These are phyloP conservation scores for Drosophila falleni DNA, from an alignment of 2,888 invertebrate genomes.

Conservation along the genomic window DNA sequence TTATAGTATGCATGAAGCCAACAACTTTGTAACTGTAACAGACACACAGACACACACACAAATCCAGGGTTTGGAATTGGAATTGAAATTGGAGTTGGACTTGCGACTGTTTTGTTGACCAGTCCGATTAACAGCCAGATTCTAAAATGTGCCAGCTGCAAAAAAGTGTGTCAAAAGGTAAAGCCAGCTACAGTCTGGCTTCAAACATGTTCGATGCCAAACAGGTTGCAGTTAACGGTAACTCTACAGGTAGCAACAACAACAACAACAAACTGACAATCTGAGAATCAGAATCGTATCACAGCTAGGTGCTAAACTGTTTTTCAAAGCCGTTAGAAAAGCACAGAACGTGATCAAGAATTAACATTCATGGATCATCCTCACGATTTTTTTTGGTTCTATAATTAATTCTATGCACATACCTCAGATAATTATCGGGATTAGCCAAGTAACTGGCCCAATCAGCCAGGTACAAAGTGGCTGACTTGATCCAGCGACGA, in stretches of 20 bases:
- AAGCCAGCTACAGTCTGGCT: constrained; percentile 39
- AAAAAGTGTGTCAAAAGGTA: constrained; percentile 79
- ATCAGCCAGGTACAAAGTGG: constrained; percentile 91
- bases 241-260: constrained; percentile 40
- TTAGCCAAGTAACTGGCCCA: constrained; percentile 91
- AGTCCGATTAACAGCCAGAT: constrained; percentile 69
- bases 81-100: constrained; percentile 15
- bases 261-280: constrained; percentile 31
- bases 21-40: constrained; percentile 70
- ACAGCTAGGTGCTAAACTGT: constrained; percentile 69
- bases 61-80: constrained; percentile 38
- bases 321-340: constrained; percentile 58
- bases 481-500: constrained; percentile 92
- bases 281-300: constrained; percentile 56
- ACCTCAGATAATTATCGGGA: constrained; percentile 91
- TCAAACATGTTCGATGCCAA: constrained; percentile 72
- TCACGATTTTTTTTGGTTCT: not conserved
- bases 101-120: constrained; percentile 59
- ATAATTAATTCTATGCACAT: constrained; percentile 64
- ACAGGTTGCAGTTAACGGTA: constrained; percentile 73
- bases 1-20: constrained; percentile 54
- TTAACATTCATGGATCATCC: constrained; percentile 50
- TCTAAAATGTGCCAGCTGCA: constrained; percentile 62
- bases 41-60: constrained; percentile 15
- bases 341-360: constrained; percentile 64